Percentiles rank a stretch among this genome's conserved stretches.
These are phyloP conservation scores for Heterohyrax brucei DNA, from an alignment of 2,797 vertebrate species.

Conservation along the genomic window DNA sequence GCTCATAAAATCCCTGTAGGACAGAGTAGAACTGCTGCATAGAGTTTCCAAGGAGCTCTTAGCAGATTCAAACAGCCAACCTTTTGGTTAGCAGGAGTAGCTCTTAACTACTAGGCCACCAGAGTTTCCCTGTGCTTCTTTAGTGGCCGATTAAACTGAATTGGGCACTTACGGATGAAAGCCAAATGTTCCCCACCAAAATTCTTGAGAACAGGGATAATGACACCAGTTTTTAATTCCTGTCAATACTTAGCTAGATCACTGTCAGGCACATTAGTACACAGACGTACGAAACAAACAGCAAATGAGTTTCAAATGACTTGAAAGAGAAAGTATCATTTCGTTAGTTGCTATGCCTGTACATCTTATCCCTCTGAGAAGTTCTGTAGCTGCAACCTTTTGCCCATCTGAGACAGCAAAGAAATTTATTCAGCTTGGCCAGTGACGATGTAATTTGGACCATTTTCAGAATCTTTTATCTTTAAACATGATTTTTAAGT, in stretches of 20 bases:
- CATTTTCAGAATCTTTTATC: conserved; percentile 52
- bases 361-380: conserved; percentile 27
- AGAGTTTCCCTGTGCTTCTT: background rate
- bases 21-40: no score
- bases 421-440: background rate
- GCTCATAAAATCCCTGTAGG: no score
- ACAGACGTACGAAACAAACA: conserved; percentile 27
- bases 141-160: background rate
- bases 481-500: conserved; percentile 66
- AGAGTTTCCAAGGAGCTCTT: no score
- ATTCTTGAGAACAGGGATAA: background rate
- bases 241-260: background rate
- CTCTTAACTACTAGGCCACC: no score
- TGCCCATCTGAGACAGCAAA: conserved; percentile 38
- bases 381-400: background rate
- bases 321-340: background rate
- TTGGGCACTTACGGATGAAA: background rate
- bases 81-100: no score
- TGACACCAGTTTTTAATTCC: background rate
- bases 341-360: background rate
- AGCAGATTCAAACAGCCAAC: no score
- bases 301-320: conserved; percentile 11
- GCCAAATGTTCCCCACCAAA: conserved; percentile 22
- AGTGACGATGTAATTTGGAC: conserved; percentile 29
- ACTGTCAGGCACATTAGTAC: background rate